Base-by-base conservation (phyloP, 2,113 vertebrate species). In the Dromas ardeola region DNA sequence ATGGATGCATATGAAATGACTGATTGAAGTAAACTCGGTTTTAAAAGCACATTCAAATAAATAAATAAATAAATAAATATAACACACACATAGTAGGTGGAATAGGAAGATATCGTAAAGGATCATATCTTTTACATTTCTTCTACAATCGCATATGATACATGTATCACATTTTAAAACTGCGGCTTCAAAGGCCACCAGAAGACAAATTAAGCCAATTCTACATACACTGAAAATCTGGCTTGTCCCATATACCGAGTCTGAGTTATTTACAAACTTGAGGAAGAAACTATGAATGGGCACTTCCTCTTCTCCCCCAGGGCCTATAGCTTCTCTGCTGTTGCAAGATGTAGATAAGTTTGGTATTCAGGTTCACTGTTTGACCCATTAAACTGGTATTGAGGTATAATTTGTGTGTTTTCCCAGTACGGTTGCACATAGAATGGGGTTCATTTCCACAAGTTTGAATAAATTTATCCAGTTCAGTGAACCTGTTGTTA, bases 401-500 rank as follows among this genome's bases (percentile, higher is more conserved):
- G 98, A 98, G 97, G 98, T 98, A 98, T 98, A 99, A 98, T 99
- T 99, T 98, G 98, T 98, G 98, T 99, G 98, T 99, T 98, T 98
- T 98, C 98, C 98, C 98, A 98, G 98, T 98, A 98, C 97, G 96
- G 94, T 98, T 97, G 97, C 97, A 98, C 97, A 97, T 98, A 98
- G 98, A 99, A 98, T 98, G 98, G 98, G 98, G 98, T 98, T 98
- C 98, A 98, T 98, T 98, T 98, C 98, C 98, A 98, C 98, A 98
- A 97, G 98, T 98, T 98, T 99, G 98, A 98, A 98, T 98, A 98
- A 98, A 98, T 99, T 98, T 99, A 98, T 98, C 98, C 98, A 99
- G 98, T 98, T 99, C 98, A 99, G 98, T 98, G 98, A 99, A 98
- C 98, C 98, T 98, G 98, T 99, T 99, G 98, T 99, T 98, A 98